These are phyloP conservation scores for Nemoura dubitans DNA, from an alignment of 2,888 invertebrate genomes.

Conservation along the genomic window DNA sequence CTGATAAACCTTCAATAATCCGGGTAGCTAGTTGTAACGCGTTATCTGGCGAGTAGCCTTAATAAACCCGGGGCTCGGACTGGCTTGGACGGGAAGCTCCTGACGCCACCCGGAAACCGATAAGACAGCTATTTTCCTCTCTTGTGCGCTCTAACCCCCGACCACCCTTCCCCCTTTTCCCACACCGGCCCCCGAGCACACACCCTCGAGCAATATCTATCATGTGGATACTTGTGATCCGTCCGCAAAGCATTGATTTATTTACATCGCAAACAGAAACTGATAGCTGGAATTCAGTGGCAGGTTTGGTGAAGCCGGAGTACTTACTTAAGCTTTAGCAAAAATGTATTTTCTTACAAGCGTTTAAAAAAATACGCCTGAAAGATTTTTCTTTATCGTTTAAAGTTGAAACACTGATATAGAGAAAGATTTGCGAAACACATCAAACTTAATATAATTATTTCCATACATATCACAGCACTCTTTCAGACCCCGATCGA, in stretches of 20 bases:
- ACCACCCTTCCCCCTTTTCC: not conserved
- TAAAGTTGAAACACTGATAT: too few species aligned
- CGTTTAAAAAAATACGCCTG: too few species aligned
- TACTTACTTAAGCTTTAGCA: too few species aligned
- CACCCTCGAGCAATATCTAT: not conserved
- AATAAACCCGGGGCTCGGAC: not conserved
- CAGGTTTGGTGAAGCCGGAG: too few species aligned
- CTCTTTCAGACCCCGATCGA: too few species aligned
- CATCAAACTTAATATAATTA: too few species aligned
- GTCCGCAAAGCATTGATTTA: not conserved
- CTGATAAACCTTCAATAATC: slow-evolving; percentile 40
- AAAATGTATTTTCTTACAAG: too few species aligned
- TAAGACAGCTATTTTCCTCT: slow-evolving; percentile 12
- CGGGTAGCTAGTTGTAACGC: slow-evolving; percentile 35
- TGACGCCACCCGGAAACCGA: slow-evolving; percentile 12
- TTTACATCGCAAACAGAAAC: not conserved
- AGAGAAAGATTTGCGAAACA: too few species aligned
- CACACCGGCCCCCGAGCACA: too few species aligned
- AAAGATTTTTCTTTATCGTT: too few species aligned
- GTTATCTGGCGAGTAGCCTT: slow-evolving; percentile 37
- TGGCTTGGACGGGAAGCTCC: not conserved
- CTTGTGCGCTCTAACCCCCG: not conserved
- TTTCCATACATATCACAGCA: too few species aligned
- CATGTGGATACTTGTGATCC: slow-evolving; percentile 7
- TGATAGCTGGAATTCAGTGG: not conserved